Percentiles rank a stretch among this genome's conserved stretches.
phyloP scores from a whole-genome alignment of 2,113 vertebrate species.

The Gasterosteus nipponicus region DNA sequence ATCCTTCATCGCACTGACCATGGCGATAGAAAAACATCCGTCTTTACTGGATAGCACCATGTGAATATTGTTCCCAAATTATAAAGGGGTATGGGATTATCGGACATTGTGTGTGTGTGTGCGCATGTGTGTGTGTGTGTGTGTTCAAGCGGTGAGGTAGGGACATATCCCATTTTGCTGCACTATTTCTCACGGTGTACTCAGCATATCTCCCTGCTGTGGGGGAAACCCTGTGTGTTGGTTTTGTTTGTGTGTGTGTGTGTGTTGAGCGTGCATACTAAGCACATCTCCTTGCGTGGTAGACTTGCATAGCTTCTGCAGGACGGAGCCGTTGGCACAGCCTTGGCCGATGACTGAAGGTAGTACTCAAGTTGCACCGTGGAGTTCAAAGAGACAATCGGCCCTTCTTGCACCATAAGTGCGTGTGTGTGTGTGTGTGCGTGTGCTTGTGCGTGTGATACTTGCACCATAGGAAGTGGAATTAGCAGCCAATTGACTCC shows the following conservation, averaged over 20 bases:
- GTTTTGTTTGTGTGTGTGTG: conserved; percentile 26
- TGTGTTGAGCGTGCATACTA: conserved; percentile 50
- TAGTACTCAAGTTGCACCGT: conserved; percentile 75
- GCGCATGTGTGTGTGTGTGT: conserved; percentile 46
- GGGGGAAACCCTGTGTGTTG: conserved; percentile 43
- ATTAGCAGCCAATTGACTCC: conserved; percentile 73
- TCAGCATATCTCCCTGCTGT: conserved; percentile 48
- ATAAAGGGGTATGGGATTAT: conserved; percentile 66
- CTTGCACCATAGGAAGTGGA: conserved; percentile 76
- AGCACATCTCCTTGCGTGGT: conserved; percentile 71
- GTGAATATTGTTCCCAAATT: conserved; percentile 78
- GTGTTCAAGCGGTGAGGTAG: conserved; percentile 59
- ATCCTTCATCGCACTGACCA: conserved; percentile 43
- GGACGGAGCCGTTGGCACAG: conserved; percentile 69
- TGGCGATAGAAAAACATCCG: conserved; percentile 55
- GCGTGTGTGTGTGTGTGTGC: conserved; percentile 57
- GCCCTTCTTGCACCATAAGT: conserved; percentile 77
- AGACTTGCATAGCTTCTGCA: conserved; percentile 80
- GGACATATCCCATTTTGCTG: conserved; percentile 53
- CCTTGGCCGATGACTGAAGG: conserved; percentile 73
- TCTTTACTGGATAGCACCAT: conserved; percentile 75
- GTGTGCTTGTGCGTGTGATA: conserved; percentile 62
- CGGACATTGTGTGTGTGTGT: conserved; percentile 44
- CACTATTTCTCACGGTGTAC: conserved; percentile 45
- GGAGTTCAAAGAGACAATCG: conserved; percentile 71